Conservation (phyloP, 2,888 invertebrate species). For the Andrena haemorrhoa region DNA sequence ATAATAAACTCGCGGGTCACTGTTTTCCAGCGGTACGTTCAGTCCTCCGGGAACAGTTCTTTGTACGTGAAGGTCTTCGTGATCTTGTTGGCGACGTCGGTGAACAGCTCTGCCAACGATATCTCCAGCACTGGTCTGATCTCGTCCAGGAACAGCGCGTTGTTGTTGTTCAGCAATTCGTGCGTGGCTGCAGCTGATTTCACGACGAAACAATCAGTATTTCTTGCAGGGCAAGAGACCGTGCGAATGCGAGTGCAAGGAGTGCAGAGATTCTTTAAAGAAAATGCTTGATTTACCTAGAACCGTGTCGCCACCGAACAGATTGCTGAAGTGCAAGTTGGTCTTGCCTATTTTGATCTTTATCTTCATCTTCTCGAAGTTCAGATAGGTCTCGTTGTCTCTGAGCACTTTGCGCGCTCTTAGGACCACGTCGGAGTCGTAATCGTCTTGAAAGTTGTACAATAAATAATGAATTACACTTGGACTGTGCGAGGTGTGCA, state of each 20-base stretch:
- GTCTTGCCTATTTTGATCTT: slow-evolving; percentile 88
- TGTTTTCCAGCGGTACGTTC: not conserved
- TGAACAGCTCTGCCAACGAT: slow-evolving; percentile 88
- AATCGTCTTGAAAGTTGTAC: slow-evolving; percentile 87
- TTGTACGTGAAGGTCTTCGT: slow-evolving; percentile 89
- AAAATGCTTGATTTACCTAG: slow-evolving; percentile 85
- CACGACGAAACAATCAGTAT: slow-evolving; percentile 19
- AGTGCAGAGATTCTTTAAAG: not conserved
- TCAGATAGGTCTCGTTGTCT: slow-evolving; percentile 87
- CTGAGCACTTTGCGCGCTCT: slow-evolving; percentile 87
- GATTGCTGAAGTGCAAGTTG: slow-evolving; percentile 88
- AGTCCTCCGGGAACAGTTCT: slow-evolving; percentile 87
- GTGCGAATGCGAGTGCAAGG: not conserved
- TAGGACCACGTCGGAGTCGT: slow-evolving; percentile 88
- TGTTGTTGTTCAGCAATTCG: slow-evolving; percentile 89
- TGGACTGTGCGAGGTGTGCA: not conserved
- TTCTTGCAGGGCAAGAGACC: not conserved
- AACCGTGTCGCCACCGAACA: slow-evolving; percentile 89
- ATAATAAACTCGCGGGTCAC: not conserved
- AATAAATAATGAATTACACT: not conserved
- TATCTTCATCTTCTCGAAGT: slow-evolving; percentile 89
- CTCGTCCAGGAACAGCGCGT: slow-evolving; percentile 89
- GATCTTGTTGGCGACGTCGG: slow-evolving; percentile 90
- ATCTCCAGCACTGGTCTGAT: slow-evolving; percentile 89
- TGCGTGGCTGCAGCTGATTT: slow-evolving; percentile 88